Conservation (phyloP, 2,888 invertebrate species). For the Pollenia labialis region DNA sequence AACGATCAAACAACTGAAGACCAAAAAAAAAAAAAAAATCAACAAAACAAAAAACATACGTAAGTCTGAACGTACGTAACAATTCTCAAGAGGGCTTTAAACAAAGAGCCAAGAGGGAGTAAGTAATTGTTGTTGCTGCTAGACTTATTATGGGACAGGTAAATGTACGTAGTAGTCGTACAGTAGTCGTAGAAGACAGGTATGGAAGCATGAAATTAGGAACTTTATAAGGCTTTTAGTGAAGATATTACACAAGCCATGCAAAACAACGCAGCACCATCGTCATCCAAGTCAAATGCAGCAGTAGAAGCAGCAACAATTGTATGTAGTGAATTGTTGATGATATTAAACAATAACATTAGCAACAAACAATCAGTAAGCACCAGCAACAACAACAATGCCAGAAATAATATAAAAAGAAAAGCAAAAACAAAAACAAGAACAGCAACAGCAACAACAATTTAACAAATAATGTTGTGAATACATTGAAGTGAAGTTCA, state of each 20-base stretch:
- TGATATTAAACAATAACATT: slow-evolving; percentile 66
- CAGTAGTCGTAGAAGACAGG: slow-evolving; percentile 47
- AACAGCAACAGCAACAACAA: slow-evolving; percentile 1
- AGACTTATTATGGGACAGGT: slow-evolving; percentile 48
- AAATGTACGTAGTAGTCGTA: neutral
- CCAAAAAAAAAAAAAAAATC: slow-evolving; percentile 7
- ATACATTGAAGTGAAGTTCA: slow-evolving; percentile 62
- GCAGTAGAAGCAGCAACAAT: neutral
- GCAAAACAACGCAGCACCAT: slow-evolving; percentile 61
- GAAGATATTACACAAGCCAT: slow-evolving; percentile 75
- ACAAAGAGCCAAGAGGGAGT: slow-evolving; percentile 54
- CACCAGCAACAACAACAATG: slow-evolving; percentile 27
- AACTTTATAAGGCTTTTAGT: slow-evolving; percentile 73
- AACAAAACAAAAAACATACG: slow-evolving; percentile 52
- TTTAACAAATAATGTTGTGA: slow-evolving; percentile 64
- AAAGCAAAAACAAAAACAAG: slow-evolving; percentile 3
- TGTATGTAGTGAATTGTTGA: slow-evolving; percentile 43
- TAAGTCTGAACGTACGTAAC: neutral
- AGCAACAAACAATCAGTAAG: slow-evolving; percentile 48
- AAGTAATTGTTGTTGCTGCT: slow-evolving; percentile 17
- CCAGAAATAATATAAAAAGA: neutral
- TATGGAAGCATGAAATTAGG: slow-evolving; percentile 72
- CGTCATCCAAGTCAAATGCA: slow-evolving; percentile 19
- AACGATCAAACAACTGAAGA: slow-evolving; percentile 42
- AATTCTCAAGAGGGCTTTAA: slow-evolving; percentile 59